A percentile compares a stretch with the other conserved stretches of the same genome.
Evolutionary conservation across 2,797 vertebrate genomes (phyloP).

Genomic region (Sebastes diaconus): DNA sequence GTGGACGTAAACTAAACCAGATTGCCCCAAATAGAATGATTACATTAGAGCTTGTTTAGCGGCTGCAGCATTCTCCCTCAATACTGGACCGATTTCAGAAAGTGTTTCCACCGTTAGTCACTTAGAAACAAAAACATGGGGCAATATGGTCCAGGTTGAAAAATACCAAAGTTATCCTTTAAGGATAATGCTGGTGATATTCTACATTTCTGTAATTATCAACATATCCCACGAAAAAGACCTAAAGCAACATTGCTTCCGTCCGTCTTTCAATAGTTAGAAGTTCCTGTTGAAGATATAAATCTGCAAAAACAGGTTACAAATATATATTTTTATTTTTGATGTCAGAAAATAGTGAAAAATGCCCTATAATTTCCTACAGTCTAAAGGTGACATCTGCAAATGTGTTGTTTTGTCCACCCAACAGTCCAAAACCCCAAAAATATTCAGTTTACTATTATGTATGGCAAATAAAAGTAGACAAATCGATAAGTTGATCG

Average conservation of each 20-base stretch:
- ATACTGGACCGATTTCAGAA: rapidly evolving
- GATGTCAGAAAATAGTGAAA: neutral
- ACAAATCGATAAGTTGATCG: too few relatives aligned
- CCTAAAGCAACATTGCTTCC: too few relatives aligned
- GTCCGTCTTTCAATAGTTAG: too few relatives aligned
- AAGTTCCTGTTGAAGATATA: neutral
- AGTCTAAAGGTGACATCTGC: rapidly evolving
- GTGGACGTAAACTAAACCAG: too few relatives aligned
- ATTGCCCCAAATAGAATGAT: too few relatives aligned
- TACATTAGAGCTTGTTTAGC: too few relatives aligned
- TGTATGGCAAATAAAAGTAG: neutral
- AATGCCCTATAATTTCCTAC: rapidly evolving
- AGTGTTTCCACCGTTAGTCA: too few relatives aligned
- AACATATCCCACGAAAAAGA: neutral
- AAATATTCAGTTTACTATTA: neutral
- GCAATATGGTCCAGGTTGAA: too few relatives aligned
- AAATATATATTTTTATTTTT: too few relatives aligned
- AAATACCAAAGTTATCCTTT: too few relatives aligned
- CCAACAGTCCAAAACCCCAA: neutral
- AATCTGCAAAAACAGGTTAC: neutral
- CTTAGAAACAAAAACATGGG: too few relatives aligned
- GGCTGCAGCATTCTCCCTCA: too few relatives aligned
- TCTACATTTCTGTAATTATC: neutral
- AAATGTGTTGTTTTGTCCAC: neutral
- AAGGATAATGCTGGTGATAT: neutral